Evolutionary conservation across 2,888 invertebrate genomes (phyloP), one percentile per base, ranked within the genome.

Genomic region (Tipula vernalis): DNA sequence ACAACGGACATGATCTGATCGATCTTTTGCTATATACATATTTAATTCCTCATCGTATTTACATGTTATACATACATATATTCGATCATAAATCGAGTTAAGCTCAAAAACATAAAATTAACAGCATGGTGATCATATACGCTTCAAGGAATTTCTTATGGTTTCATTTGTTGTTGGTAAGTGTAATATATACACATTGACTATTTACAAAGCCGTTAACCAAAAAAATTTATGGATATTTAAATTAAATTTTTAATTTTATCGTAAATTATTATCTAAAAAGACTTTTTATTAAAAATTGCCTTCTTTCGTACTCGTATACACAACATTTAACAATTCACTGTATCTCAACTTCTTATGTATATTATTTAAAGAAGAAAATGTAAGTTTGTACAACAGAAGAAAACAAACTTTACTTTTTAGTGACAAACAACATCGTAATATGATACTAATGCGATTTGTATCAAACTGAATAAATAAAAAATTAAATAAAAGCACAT

Each of bases 391-490:
- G 71, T 71, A 71, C 71, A 71, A 71, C 6, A 28, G 28, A 71
- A 71, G 71, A 71, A 71, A 71, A 18, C 71, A 71, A 84, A 84
- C 15, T 84, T 84, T n/a, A 84, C n/a, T 39, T 84, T 83, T n/a
- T 84, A 39, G 84, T 84, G 84, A 84, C 84, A 84, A 84, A 84
- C 84, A 84, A 84, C 71, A 71, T 71, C 39, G 84, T 84, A 84
- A 84, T 39, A 84, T 41, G 84, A 84, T 84, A 84, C 84, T 84
- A 84, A 84, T 84, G 39, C 84, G 84, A 84, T 84, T 84, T 84
- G 39, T 84, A 84, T 84, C 84, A 36, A 84, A 84, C 36, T 39
- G 84, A 84, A 36, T 71, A 28, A 28, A 28, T 71, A 28, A 28
- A 71, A 28, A 71, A 28, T 4, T 44, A 51, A 28, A 71, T 28